These are phyloP conservation scores for Pelvicachromis taeniatus DNA, from an alignment of 2,113 vertebrate genomes.

Conservation along the genomic window DNA sequence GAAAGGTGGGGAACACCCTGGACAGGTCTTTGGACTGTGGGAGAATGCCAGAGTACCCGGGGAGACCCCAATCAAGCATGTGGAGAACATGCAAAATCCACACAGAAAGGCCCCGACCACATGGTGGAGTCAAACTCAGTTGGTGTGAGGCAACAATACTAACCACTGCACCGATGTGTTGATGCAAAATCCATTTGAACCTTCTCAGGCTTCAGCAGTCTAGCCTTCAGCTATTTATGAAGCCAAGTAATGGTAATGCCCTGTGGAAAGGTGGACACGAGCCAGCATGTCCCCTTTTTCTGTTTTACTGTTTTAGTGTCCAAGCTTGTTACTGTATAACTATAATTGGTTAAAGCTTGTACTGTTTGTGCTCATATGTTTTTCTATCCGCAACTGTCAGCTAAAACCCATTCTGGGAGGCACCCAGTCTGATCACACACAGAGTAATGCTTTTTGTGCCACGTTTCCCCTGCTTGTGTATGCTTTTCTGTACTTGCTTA, in stretches of 20 bases:
- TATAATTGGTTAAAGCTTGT: constrained; percentile 45
- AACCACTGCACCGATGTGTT: neutral
- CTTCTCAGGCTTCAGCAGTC: constrained; percentile 14
- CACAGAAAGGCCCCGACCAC: neutral
- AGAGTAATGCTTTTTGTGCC: constrained; percentile 32
- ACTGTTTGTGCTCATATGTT: constrained; percentile 13
- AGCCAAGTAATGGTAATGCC: constrained; percentile 5
- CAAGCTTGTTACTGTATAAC: constrained; percentile 18
- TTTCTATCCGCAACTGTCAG: constrained; percentile 49
- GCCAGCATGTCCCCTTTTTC: neutral
- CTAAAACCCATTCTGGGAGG: constrained; percentile 25
- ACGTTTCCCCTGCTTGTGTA: neutral
- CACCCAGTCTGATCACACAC: constrained; percentile 39
- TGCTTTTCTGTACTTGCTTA: too few relatives aligned
- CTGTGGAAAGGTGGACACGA: constrained; percentile 21
- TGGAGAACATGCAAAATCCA: neutral
- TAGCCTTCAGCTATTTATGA: constrained; percentile 16
- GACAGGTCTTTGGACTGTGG: neutral
- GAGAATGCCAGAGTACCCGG: too few relatives aligned
- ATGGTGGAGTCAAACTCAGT: neutral
- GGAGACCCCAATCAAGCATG: neutral
- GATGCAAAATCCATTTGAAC: neutral
- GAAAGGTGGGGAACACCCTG: neutral
- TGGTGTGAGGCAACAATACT: neutral
- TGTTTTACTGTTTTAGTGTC: constrained; percentile 4